Evolutionary conservation across 92 coral and sea anemone genomes (phyloP).

Genomic region (Zoanthus solanderi): DNA sequence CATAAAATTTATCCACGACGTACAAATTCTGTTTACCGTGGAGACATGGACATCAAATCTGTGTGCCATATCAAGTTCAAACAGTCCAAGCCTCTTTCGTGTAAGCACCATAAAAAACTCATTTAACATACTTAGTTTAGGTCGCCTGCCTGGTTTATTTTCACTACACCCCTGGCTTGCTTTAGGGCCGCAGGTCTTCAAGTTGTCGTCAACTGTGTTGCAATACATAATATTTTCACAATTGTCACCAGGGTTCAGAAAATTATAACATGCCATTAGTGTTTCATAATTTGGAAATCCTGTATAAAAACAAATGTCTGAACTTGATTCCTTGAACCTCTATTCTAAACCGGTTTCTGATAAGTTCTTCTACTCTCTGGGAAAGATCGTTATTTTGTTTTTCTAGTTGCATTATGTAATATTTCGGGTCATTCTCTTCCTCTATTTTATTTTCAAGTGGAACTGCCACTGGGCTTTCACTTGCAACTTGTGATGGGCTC

Average conservation of each 20-base stretch:
- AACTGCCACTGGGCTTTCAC: slow-evolving; percentile 5
- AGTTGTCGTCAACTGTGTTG: slow-evolving; percentile 1
- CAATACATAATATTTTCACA: slow-evolving; percentile 48
- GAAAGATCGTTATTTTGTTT: slow-evolving; percentile 16
- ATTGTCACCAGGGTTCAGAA: slow-evolving; percentile 32
- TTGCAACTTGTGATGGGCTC: slow-evolving; percentile 4
- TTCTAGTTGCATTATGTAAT: neutral
- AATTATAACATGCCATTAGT: neutral
- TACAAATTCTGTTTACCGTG: slow-evolving; percentile 51
- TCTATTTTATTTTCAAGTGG: neutral
- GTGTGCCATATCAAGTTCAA: slow-evolving; percentile 66
- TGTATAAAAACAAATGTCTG: neutral
- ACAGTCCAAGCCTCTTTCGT: slow-evolving; percentile 45
- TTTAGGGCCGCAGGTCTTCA: neutral
- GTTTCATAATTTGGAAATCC: slow-evolving; percentile 7
- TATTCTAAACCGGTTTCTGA: slow-evolving; percentile 3
- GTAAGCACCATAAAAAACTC: slow-evolving; percentile 29
- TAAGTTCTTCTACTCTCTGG: slow-evolving; percentile 9
- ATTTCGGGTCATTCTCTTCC: slow-evolving; percentile 9
- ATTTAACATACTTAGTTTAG: slow-evolving; percentile 36
- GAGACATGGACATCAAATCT: slow-evolving; percentile 49
- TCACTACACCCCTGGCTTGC: neutral
- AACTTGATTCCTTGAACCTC: neutral
- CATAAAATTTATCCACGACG: slow-evolving; percentile 55
- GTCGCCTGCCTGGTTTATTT: slow-evolving; percentile 12